Base-by-base conservation (phyloP, 2,797 vertebrate species). In the Pipistrellus pipistrellus region DNA sequence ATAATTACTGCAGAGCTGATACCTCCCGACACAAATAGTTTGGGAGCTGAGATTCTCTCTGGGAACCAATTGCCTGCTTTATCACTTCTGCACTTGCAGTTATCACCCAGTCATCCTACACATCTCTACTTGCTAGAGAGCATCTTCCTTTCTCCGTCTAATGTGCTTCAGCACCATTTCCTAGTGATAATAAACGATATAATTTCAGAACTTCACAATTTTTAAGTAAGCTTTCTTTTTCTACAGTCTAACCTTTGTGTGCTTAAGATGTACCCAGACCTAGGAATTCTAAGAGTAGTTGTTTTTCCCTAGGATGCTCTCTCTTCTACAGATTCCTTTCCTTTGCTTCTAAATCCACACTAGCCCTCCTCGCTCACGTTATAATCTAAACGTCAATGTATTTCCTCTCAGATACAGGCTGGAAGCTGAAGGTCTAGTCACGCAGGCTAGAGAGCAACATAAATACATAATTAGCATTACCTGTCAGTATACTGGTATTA, bases 191-290 rank as follows among this genome's bases (percentile, higher is more conserved):
- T 27, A 91, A 93, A 94, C 6, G 41, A 41, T 46, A 62, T 91
- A 87, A 93, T 97, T 91, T 92, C 18, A 85, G 81, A 95, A 68
- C 8, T 41, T 57, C 35, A 51, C 1, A 66, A 51, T 86, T 92
- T 68, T 35, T 32, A 55, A 78, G 30, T 94, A 38, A 89, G 46
- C 87, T 90, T 92, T 66, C 59, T 76, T 86, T 90, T 81, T 81
- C 35, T 89, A 75, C 25, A 85, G 76, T 73, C 35, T 86, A 86
- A 91, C 20, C 73, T 92, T 85, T 51, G 48, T 35, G 20, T 75
- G 30, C 82, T 95, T 82, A 93, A 94, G 59, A 62, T 27, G 13
- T 82, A 53, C 35, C 12, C 23, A 80, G 77, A 10, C n/a, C 38
- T 84, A 77, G 27, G 90, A 78, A 64, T 75, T 92, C 46, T 51